These are phyloP conservation scores for Dipodomys spectabilis DNA, from an alignment of 2,113 vertebrate genomes.

Conservation along the genomic window DNA sequence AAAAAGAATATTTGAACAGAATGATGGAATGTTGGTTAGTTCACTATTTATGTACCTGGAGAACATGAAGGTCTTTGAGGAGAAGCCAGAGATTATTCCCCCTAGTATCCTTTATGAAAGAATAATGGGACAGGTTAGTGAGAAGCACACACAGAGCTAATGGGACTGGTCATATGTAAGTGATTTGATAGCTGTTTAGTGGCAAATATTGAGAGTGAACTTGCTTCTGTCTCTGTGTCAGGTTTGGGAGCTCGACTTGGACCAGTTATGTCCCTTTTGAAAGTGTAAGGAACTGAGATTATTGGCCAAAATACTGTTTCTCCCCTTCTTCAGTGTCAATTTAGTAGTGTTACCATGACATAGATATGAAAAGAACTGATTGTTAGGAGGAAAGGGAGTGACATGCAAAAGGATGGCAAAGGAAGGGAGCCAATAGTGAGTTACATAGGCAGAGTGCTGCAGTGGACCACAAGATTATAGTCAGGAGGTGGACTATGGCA, in stretches of 20 bases:
- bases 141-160: neutral
- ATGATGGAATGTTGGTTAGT: neutral
- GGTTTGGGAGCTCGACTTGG: too few relatives aligned
- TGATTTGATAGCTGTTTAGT: neutral
- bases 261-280: neutral
- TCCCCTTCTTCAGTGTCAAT: neutral
- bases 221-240: neutral
- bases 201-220: neutral
- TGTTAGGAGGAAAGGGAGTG: neutral
- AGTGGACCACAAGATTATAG: conserved; percentile 94
- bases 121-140: neutral
- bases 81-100: neutral
- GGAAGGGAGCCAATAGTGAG: neutral
- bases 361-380: neutral
- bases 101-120: neutral
- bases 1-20: neutral
- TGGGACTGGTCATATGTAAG: neutral
- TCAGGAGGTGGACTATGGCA: conserved; percentile 96
- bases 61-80: neutral
- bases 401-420: neutral
- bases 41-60: neutral
- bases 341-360: neutral
- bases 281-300: neutral
- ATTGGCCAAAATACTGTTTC: neutral
- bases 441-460: conserved; percentile 93